Conservation (phyloP, 2,797 vertebrate species). For the Masticophis lateralis region DNA sequence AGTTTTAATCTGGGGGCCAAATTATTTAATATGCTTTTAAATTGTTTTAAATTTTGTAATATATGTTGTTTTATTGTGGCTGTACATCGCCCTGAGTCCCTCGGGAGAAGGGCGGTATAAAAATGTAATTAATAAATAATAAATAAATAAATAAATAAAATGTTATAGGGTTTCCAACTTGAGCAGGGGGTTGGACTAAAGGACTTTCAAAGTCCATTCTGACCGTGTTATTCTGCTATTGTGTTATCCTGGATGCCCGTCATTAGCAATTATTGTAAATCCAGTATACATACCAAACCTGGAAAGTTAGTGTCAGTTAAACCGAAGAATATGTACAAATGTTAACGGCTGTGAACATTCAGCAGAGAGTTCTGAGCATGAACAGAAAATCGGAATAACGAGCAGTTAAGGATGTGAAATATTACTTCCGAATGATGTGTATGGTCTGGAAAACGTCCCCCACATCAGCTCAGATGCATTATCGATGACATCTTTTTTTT, state of each 20-base stretch:
- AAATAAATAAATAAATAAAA: too few relatives aligned
- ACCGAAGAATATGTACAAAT: neutral
- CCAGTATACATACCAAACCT: neutral
- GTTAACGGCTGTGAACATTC: neutral
- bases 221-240: too few relatives aligned
- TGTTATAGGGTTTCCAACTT: too few relatives aligned
- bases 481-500: slow-evolving; percentile 21
- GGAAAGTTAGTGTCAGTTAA: neutral
- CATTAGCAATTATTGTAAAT: neutral
- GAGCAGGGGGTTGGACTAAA: too few relatives aligned
- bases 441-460: neutral
- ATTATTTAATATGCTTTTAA: too few relatives aligned
- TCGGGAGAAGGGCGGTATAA: too few relatives aligned
- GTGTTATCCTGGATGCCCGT: neutral
- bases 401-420: neutral
- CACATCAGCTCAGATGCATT: slow-evolving; percentile 11
- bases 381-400: neutral
- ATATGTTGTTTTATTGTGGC: too few relatives aligned
- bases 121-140: too few relatives aligned
- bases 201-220: too few relatives aligned
- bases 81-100: too few relatives aligned
- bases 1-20: too few relatives aligned
- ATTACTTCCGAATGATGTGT: neutral
- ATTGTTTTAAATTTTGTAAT: too few relatives aligned
- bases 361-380: neutral